These are phyloP conservation scores for Ceratosolen fusciceps DNA, from an alignment of 1,140 invertebrate genomes.

Conservation along the genomic window DNA sequence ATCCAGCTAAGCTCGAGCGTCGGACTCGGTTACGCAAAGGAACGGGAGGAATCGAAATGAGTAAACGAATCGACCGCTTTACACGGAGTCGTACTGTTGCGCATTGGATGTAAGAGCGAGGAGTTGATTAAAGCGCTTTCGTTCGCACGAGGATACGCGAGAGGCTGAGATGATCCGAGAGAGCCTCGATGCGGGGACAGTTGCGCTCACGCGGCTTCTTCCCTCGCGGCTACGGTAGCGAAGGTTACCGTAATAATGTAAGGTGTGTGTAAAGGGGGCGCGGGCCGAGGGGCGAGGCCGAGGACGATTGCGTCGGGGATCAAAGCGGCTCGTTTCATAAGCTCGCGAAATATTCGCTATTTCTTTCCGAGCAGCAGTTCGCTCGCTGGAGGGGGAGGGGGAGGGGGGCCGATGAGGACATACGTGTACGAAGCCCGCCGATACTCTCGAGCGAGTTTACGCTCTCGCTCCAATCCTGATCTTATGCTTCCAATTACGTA, in stretches of 20 bases:
- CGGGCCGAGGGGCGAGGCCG: background rate
- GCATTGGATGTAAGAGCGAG: background rate
- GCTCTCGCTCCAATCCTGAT: background rate
- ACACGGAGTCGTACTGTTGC: background rate
- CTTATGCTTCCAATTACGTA: slow-evolving; percentile 26
- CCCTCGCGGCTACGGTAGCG: no score
- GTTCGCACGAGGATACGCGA: background rate
- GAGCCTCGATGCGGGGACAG: no score
- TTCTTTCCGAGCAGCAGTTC: slow-evolving; percentile 29
- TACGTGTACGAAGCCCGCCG: no score
- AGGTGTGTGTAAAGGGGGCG: background rate
- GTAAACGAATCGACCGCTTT: background rate
- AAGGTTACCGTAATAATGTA: no score
- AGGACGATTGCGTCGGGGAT: slow-evolving; percentile 32
- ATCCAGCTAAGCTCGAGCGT: background rate
- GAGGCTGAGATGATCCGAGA: no score
- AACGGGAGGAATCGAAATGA: background rate
- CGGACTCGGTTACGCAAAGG: background rate
- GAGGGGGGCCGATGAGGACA: no score
- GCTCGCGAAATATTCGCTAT: slow-evolving; percentile 36
- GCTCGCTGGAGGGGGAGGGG: background rate
- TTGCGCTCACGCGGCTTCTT: no score
- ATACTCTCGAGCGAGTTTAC: slow-evolving; percentile 3
- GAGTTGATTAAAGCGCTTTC: background rate
- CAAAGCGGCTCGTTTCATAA: slow-evolving; percentile 35